A percentile compares a stretch with the other conserved stretches of the same genome.
These are phyloP conservation scores for Menidia menidia DNA, from an alignment of 2,797 vertebrate species.

Conservation along the genomic window DNA sequence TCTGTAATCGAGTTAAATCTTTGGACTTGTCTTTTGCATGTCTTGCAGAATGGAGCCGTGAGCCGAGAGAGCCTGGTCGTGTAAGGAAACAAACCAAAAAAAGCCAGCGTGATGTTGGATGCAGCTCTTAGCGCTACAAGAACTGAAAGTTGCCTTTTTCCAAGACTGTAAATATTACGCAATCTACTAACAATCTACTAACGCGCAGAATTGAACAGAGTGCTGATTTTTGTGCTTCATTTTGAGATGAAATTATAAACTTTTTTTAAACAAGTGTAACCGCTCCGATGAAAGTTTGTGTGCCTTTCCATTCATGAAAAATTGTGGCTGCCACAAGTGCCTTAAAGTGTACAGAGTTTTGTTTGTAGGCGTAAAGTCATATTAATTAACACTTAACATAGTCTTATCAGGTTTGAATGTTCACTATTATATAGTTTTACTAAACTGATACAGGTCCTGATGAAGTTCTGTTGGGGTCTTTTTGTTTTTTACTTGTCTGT, in stretches of 20 bases:
- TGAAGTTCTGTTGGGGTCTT: constrained; percentile 23
- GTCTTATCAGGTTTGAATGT: constrained; percentile 7
- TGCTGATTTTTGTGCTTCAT: constrained; percentile 32
- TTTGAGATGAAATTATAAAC: constrained; percentile 12
- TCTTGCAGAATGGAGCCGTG: constrained; percentile 88
- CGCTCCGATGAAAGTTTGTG: constrained; percentile 15
- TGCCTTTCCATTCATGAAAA: constrained; percentile 55
- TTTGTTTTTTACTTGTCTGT: constrained; percentile 18
- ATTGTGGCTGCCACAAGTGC: constrained; percentile 80
- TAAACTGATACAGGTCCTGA: not conserved
- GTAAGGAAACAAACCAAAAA: constrained; percentile 49
- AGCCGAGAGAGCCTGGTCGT: constrained; percentile 93
- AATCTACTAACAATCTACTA: constrained; percentile 22
- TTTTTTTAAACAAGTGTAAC: constrained; percentile 19
- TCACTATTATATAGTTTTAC: constrained; percentile 12
- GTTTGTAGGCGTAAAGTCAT: constrained; percentile 30
- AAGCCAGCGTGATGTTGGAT: not conserved
- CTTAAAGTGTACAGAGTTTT: constrained; percentile 74
- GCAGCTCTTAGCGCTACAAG: constrained; percentile 3
- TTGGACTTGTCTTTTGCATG: constrained; percentile 15
- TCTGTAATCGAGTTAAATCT: not conserved
- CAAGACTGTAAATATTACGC: constrained; percentile 56
- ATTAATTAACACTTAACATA: constrained; percentile 3
- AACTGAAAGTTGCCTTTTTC: constrained; percentile 3
- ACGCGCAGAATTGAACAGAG: too few species aligned